These are phyloP conservation scores for Drosophila bocki DNA, from an alignment of 1,140 invertebrate species.

Conservation along the genomic window DNA sequence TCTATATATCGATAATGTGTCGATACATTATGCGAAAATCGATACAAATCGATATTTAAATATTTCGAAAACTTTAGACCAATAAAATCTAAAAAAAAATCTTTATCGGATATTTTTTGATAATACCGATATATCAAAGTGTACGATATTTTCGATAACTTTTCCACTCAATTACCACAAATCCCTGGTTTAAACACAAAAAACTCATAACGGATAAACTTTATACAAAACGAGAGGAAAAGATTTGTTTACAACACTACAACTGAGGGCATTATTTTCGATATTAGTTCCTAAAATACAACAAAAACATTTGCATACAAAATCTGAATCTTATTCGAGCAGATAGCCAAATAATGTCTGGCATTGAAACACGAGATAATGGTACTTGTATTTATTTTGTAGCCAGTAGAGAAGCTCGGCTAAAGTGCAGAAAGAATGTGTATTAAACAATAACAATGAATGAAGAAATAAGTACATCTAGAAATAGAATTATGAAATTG, in stretches of 20 bases:
- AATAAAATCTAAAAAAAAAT: too few relatives aligned
- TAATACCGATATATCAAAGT: neutral
- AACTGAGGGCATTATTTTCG: conserved; percentile 63
- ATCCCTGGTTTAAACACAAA: conserved; percentile 14
- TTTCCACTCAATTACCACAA: neutral
- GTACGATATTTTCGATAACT: neutral
- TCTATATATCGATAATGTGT: neutral
- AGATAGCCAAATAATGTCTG: conserved; percentile 21
- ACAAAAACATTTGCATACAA: conserved; percentile 49
- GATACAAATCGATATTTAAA: neutral
- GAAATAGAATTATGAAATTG: conserved; percentile 61
- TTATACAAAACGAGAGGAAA: conserved; percentile 37
- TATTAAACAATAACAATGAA: conserved; percentile 66
- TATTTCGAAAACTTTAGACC: too few relatives aligned
- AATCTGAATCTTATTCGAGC: conserved; percentile 26
- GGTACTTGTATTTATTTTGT: conserved; percentile 64
- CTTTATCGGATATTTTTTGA: neutral
- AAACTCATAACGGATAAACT: conserved; percentile 10
- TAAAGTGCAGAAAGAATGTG: conserved; percentile 62
- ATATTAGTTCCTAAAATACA: conserved; percentile 72
- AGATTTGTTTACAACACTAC: conserved; percentile 40
- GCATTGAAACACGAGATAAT: conserved; percentile 57
- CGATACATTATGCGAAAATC: neutral
- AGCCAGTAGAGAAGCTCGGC: conserved; percentile 27
- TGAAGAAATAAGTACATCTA: conserved; percentile 51